phyloP scores from a whole-genome alignment of 2,797 vertebrate genomes.

The Varecia variegata region DNA sequence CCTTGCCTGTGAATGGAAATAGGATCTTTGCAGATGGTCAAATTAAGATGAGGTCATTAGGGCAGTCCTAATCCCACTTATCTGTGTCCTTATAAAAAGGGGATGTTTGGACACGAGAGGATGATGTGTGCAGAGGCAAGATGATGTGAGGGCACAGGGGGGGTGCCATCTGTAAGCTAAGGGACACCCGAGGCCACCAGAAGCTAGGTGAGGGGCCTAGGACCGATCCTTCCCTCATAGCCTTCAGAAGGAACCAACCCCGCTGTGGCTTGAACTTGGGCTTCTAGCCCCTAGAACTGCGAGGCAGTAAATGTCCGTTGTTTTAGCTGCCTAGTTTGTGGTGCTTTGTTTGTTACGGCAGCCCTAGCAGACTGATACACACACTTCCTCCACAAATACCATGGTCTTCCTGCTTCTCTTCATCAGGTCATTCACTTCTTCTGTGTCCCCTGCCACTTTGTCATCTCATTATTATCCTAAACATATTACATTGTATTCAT shows the following conservation, averaged over 20 bases:
- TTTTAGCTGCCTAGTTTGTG: too few species aligned
- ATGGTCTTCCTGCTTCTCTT: neutral
- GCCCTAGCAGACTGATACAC: neutral
- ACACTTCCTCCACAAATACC: accelerated
- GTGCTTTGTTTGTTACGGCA: too few species aligned
- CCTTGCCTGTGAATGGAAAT: neutral
- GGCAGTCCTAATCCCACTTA: neutral
- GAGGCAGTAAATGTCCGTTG: neutral
- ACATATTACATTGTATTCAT: neutral
- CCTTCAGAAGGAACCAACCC: neutral
- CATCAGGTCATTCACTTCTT: neutral
- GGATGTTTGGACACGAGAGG: too few species aligned
- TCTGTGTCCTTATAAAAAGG: neutral
- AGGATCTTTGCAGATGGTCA: neutral
- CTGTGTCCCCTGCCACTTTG: neutral
- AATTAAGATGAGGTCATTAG: neutral
- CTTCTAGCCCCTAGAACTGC: neutral
- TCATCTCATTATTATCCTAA: neutral
- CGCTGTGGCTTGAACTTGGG: too few species aligned
- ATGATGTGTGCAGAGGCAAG: neutral
- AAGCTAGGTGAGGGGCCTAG: accelerated
- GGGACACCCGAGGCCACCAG: neutral
- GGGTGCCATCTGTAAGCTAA: neutral
- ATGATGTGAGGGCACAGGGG: neutral
- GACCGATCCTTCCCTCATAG: accelerated